These are phyloP conservation scores for Rhineura floridana DNA, from an alignment of 2,113 vertebrate genomes.

Conservation along the genomic window DNA sequence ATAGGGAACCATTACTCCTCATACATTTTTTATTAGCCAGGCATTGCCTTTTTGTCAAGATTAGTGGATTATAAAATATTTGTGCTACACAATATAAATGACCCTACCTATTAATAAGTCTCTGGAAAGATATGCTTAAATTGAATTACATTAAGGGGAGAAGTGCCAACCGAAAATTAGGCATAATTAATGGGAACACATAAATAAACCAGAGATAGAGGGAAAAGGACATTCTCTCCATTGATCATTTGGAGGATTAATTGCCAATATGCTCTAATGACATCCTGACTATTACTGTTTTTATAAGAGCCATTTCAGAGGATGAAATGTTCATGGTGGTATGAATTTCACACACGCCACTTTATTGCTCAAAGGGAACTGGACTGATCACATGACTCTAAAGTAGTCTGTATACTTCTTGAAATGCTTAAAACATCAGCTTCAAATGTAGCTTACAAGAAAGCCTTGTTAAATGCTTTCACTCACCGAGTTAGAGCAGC, in stretches of 20 bases:
- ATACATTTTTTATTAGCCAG: slow-evolving; percentile 94
- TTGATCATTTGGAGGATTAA: slow-evolving; percentile 76
- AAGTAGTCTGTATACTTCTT: slow-evolving; percentile 55
- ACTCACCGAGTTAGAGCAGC: background rate
- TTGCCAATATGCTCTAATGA: slow-evolving; percentile 67
- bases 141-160: slow-evolving; percentile 84
- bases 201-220: slow-evolving; percentile 77
- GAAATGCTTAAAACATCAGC: slow-evolving; percentile 56
- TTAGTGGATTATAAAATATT: slow-evolving; percentile 95
- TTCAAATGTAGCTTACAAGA: slow-evolving; percentile 42
- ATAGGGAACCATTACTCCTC: slow-evolving; percentile 95
- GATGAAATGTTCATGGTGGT: slow-evolving; percentile 51
- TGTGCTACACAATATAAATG: slow-evolving; percentile 94
- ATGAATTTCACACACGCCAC: slow-evolving; percentile 57
- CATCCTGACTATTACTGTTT: slow-evolving; percentile 75
- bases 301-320: slow-evolving; percentile 66
- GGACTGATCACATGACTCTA: slow-evolving; percentile 44
- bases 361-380: slow-evolving; percentile 58
- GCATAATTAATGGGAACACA: slow-evolving; percentile 80
- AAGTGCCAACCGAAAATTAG: slow-evolving; percentile 79
- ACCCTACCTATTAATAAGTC: slow-evolving; percentile 85
- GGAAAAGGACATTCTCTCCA: slow-evolving; percentile 74
- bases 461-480: slow-evolving; percentile 38
- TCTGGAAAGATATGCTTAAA: slow-evolving; percentile 83
- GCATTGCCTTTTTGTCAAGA: slow-evolving; percentile 94